Evolutionary conservation across 2,113 vertebrate genomes (phyloP).

Genomic region (Paedocypris sp.): DNA sequence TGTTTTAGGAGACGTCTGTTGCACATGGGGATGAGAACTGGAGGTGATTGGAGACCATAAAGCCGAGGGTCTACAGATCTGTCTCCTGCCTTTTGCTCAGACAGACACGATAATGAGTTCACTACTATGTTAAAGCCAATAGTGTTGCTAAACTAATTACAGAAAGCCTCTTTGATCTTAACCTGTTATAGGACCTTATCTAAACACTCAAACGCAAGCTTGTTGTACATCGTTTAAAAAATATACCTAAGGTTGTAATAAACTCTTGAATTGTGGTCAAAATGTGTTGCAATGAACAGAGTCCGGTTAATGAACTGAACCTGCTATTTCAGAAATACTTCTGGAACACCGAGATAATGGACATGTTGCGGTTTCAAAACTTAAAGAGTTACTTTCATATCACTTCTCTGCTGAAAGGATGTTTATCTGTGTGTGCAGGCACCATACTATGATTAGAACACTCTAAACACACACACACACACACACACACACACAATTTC

Average conservation of each 20-base stretch:
- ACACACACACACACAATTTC: not conserved
- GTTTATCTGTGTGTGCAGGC: not conserved
- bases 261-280: not conserved
- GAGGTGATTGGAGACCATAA: conserved; percentile 9
- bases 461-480: not conserved
- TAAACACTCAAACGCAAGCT: no score
- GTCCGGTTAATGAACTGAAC: no score
- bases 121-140: conserved; percentile 41
- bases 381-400: not conserved
- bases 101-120: conserved; percentile 40
- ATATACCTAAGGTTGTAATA: no score
- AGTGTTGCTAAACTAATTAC: conserved; percentile 53
- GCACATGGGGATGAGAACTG: conserved; percentile 13
- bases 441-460: not conserved
- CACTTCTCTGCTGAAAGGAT: not conserved
- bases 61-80: conserved; percentile 14
- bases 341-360: not conserved
- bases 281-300: no score
- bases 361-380: not conserved
- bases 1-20: no score
- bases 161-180: no score
- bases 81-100: conserved; percentile 24
- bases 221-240: no score
- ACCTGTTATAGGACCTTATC: no score
- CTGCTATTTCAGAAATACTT: not conserved